These are phyloP conservation scores for Drosophila parabipectinata DNA, from an alignment of 1,140 invertebrate species.

Conservation along the genomic window DNA sequence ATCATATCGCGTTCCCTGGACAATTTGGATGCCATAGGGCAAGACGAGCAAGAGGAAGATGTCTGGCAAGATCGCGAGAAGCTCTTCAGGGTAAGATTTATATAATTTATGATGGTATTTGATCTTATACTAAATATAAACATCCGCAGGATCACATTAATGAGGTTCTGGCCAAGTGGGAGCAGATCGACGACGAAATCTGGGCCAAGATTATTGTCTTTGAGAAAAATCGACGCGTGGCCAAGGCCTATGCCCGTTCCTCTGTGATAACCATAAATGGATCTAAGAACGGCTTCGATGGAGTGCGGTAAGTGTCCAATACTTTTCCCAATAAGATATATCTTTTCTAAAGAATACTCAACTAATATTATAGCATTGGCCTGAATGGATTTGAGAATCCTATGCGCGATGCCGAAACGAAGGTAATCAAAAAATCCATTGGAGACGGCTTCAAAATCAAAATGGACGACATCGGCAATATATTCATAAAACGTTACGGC, in stretches of 20 bases:
- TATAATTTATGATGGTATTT: neutral
- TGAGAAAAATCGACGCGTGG: conserved; percentile 95
- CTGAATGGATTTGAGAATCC: conserved; percentile 97
- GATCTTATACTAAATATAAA: neutral
- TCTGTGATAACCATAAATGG: conserved; percentile 97
- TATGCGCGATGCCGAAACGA: conserved; percentile 95
- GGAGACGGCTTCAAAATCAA: conserved; percentile 97
- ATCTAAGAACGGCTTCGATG: conserved; percentile 97
- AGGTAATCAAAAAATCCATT: conserved; percentile 95
- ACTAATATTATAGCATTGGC: conserved; percentile 88
- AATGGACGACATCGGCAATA: conserved; percentile 97
- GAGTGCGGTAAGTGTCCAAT: conserved; percentile 90
- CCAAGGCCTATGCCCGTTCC: conserved; percentile 96
- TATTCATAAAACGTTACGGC: conserved; percentile 95
- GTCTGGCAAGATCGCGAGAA: conserved; percentile 97
- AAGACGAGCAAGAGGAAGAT: conserved; percentile 93
- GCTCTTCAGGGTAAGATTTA: conserved; percentile 92
- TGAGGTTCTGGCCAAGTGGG: conserved; percentile 97
- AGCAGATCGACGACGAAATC: conserved; percentile 98
- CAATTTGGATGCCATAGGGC: conserved; percentile 91
- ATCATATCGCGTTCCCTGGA: conserved; percentile 96
- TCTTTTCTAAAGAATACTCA: neutral
- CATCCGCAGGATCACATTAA: conserved; percentile 95
- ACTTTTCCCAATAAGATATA: neutral
- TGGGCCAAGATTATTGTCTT: conserved; percentile 99